These are phyloP conservation scores for Drosophila anceps DNA, from an alignment of 2,888 invertebrate species.

Conservation along the genomic window DNA sequence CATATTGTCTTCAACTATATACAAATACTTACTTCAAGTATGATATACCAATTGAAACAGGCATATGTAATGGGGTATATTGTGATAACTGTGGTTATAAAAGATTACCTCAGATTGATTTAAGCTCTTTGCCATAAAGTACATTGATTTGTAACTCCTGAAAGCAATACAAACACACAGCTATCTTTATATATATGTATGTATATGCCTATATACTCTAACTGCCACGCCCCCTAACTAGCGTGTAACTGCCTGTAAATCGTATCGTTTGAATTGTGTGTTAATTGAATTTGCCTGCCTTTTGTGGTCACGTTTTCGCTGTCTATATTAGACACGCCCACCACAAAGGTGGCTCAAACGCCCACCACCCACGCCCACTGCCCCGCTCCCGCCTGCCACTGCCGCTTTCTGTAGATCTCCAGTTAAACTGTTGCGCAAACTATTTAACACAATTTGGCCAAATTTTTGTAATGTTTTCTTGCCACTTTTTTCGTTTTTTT, in stretches of 20 bases:
- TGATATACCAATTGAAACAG: not conserved
- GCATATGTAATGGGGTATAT: not conserved
- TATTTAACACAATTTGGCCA: constrained; percentile 56
- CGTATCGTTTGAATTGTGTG: constrained; percentile 49
- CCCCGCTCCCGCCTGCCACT: not conserved
- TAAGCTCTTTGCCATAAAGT: not conserved
- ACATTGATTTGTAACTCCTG: constrained; percentile 4
- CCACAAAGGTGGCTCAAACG: not conserved
- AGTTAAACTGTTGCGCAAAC: constrained; percentile 53
- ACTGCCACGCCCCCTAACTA: not conserved
- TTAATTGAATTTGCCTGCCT: constrained; percentile 64
- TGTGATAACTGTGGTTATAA: not conserved
- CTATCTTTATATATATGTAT: too few species aligned
- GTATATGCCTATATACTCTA: not conserved
- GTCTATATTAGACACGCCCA: constrained; percentile 41
- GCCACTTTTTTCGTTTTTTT: constrained; percentile 22
- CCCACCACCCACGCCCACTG: not conserved
- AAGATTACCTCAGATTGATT: not conserved
- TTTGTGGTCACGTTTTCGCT: constrained; percentile 64
- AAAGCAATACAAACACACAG: not conserved
- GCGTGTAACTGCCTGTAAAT: not conserved
- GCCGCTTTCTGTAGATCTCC: not conserved
- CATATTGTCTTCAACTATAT: not conserved
- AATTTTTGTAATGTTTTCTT: constrained; percentile 37
- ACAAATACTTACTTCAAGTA: not conserved